Percentiles rank a stretch among this genome's conserved stretches.
Evolutionary conservation across 2,797 vertebrate species (phyloP).

Genomic region (Mareca penelope): DNA sequence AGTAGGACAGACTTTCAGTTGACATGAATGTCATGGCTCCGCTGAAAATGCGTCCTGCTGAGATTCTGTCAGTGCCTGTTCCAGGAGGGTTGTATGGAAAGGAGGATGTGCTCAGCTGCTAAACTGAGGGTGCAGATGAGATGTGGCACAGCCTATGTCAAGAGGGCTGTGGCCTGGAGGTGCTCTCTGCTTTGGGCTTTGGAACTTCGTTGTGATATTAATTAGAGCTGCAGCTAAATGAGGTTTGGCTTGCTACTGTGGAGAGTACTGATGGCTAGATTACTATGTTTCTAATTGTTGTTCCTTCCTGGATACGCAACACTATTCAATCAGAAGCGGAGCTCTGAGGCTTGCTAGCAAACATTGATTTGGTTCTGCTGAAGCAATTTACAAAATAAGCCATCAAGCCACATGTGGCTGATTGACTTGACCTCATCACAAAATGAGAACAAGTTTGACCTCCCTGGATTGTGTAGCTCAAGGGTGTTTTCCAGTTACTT

Average conservation of each 20-base stretch:
- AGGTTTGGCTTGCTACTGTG: background rate
- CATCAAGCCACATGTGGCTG: conserved; percentile 68
- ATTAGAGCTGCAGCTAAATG: conserved; percentile 30
- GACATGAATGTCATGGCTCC: background rate
- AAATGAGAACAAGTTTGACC: conserved; percentile 55
- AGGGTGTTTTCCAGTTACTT: conserved; percentile 32
- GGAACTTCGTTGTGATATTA: conserved; percentile 37
- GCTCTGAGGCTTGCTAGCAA: conserved; percentile 58
- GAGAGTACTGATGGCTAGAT: conserved; percentile 27
- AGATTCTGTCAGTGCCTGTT: conserved; percentile 3
- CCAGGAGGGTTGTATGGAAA: background rate
- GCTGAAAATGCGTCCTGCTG: background rate
- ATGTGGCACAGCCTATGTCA: background rate
- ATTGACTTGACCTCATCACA: conserved; percentile 67
- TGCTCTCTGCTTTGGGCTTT: conserved; percentile 30
- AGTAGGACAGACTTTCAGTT: background rate
- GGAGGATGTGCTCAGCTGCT: background rate
- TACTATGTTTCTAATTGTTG: conserved; percentile 35
- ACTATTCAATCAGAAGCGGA: conserved; percentile 47
- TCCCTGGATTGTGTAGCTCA: conserved; percentile 21
- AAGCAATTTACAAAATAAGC: conserved; percentile 65
- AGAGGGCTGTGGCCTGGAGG: conserved; percentile 15
- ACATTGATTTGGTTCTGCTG: conserved; percentile 54
- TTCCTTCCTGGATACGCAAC: conserved; percentile 24
- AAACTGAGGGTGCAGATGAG: background rate